Base-by-base conservation (phyloP, 2,888 invertebrate species). In the Zelleria hepariella region DNA sequence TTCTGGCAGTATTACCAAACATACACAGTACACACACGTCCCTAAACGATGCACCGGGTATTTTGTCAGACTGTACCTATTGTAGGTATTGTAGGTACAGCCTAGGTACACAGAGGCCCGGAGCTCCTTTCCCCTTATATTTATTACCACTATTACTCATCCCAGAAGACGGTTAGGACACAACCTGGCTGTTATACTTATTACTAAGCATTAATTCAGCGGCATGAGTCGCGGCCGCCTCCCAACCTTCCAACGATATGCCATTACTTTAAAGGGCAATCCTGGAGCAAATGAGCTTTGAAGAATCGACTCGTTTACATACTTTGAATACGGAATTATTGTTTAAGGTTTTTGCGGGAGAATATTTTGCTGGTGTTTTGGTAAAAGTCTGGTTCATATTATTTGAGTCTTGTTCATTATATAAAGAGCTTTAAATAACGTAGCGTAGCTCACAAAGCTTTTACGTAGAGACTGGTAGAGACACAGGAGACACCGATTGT, bases 171-270 rank as follows among this genome's bases (percentile, higher is more conserved):
- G 67, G 62, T 66, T 62, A 62, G 64, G 64, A 66, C 67, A 64
- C 65, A 64, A 67, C 68, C 68, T 70, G 64, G 62, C 71, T 67
- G 70, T 69, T 68, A 68, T 71, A 74, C 70, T 77, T 79, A 77
- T 78, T 76, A 73, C 70, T 74, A 68, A 72, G 75, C 76, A 81
- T 81, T 77, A 78, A 78, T 79, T 76, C 73, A 68, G 62, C 67
- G 68, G 71, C 73, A 77, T 70, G 73, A 70, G 69, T 73, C 70
- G 67, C 66, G 69, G 71, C 67, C 62, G 67, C 66, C 68, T 70
- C 18, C 24, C 57, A 21, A 57, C 57, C 68, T 74, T 74, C 73
- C 74, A 75, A 77, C 72, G 77, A 73, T 71, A 68, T 68, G 71
- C 73, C 70, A 72, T 78, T 75, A 77, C 69, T 72, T 74, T 73